Evolutionary conservation across 2,113 vertebrate genomes (phyloP).

Genomic region (Verasper variegatus): DNA sequence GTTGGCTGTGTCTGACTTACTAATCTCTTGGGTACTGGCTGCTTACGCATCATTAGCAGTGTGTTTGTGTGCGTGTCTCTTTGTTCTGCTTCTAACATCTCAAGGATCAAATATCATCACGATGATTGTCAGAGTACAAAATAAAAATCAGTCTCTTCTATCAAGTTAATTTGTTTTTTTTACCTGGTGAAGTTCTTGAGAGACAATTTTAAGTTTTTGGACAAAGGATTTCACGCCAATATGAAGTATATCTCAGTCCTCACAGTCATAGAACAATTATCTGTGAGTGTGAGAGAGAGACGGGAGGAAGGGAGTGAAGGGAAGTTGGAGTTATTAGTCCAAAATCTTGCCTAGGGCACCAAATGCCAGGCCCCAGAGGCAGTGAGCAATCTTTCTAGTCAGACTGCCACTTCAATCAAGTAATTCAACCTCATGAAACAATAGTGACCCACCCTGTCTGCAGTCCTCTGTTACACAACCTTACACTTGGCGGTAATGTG

Average conservation of each 20-base stretch:
- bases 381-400: constrained; percentile 59
- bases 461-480: constrained; percentile 41
- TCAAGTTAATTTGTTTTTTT: too few species aligned
- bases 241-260: constrained; percentile 2
- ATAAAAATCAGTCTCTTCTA: background rate
- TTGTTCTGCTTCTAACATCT: constrained; percentile 12
- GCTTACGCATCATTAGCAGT: constrained; percentile 66
- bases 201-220: constrained; percentile 1
- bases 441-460: constrained; percentile 26
- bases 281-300: background rate
- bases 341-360: constrained; percentile 73
- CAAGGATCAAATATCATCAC: constrained; percentile 15
- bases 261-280: constrained; percentile 4
- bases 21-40: constrained; percentile 61
- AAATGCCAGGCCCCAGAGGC: constrained; percentile 74
- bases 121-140: background rate
- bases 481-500: constrained; percentile 26
- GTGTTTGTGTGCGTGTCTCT: constrained; percentile 16
- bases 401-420: constrained; percentile 64
- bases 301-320: constrained; percentile 22
- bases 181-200: background rate
- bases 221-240: background rate
- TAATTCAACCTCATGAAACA: constrained; percentile 59
- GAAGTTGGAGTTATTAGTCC: constrained; percentile 70
- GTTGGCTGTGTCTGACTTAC: constrained; percentile 64